A percentile compares a stretch with the other conserved stretches of the same genome.
Conservation (phyloP, 37 sponge, comb jelly and placozoan genomes). For the Chondrilla cf. caribensis region DNA sequence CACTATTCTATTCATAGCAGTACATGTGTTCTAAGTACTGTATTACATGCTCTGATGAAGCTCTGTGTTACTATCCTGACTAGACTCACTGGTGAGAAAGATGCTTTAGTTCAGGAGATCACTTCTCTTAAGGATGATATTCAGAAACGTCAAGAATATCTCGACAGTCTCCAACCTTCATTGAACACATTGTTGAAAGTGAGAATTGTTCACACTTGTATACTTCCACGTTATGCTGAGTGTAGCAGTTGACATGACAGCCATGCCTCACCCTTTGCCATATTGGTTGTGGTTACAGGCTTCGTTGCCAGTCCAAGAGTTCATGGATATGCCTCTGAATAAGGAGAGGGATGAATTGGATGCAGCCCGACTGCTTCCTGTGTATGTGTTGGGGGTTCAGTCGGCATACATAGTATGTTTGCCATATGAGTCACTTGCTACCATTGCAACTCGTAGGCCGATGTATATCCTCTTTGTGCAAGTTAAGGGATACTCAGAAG, state of each 20-base stretch:
- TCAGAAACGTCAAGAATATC: slow-evolving; percentile 23
- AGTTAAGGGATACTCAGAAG: slow-evolving; percentile 62
- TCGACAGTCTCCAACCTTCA: slow-evolving; percentile 49
- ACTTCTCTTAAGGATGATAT: slow-evolving; percentile 29
- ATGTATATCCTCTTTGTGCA: slow-evolving; percentile 78
- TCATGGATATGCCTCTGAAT: slow-evolving; percentile 51
- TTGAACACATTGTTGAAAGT: slow-evolving; percentile 41
- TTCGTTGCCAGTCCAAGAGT: slow-evolving; percentile 70
- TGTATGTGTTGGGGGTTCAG: slow-evolving; percentile 48
- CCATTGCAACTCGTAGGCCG: slow-evolving; percentile 55
- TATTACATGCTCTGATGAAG: no score
- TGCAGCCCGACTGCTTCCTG: slow-evolving; percentile 46
- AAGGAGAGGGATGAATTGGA: slow-evolving; percentile 47
- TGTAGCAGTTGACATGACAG: no score
- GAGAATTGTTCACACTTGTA: background rate
- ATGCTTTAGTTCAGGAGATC: slow-evolving; percentile 26
- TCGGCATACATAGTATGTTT: no score
- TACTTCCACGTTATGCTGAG: no score
- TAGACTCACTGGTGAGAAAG: slow-evolving; percentile 44
- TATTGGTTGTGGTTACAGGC: slow-evolving; percentile 35
- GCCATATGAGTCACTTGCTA: no score
- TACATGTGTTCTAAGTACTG: no score
- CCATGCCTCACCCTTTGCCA: background rate
- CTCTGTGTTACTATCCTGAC: no score
- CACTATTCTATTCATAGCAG: no score